Evolutionary conservation across 2,797 vertebrate genomes (phyloP).

Genomic region (Lutra lutra): DNA sequence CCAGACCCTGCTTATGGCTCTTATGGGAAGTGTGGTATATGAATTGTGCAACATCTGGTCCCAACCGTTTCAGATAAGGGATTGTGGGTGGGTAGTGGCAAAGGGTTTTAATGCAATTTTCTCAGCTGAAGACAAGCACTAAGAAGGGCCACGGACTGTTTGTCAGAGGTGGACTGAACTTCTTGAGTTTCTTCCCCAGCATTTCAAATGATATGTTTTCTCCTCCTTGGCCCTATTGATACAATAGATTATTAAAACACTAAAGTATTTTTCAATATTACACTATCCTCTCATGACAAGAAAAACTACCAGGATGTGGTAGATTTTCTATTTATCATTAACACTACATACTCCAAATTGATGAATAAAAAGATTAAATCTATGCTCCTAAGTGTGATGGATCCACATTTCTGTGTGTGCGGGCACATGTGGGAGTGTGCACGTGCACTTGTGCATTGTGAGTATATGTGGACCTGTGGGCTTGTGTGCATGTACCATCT

Average conservation of each 20-base stretch:
- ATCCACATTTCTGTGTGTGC: background rate
- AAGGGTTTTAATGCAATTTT: background rate
- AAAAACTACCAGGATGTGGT: background rate
- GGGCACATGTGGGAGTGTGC: too few species aligned
- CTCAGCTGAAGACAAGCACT: background rate
- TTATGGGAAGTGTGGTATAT: background rate
- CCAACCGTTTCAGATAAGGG: background rate
- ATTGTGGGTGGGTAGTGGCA: background rate
- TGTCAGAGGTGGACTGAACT: background rate
- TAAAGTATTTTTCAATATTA: background rate
- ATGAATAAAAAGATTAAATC: background rate
- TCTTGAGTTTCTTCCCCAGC: background rate
- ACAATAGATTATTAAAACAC: background rate
- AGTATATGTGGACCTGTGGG: background rate
- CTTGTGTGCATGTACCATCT: background rate
- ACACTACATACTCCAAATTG: background rate
- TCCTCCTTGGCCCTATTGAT: background rate
- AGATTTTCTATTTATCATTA: background rate
- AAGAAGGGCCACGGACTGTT: background rate
- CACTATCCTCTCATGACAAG: background rate
- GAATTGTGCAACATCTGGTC: background rate
- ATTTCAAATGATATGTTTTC: background rate
- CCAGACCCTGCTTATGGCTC: background rate
- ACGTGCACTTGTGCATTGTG: fast-evolving
- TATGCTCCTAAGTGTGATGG: background rate